Base-by-base conservation (phyloP, 2,888 invertebrate species). In the Crematogaster levior region DNA sequence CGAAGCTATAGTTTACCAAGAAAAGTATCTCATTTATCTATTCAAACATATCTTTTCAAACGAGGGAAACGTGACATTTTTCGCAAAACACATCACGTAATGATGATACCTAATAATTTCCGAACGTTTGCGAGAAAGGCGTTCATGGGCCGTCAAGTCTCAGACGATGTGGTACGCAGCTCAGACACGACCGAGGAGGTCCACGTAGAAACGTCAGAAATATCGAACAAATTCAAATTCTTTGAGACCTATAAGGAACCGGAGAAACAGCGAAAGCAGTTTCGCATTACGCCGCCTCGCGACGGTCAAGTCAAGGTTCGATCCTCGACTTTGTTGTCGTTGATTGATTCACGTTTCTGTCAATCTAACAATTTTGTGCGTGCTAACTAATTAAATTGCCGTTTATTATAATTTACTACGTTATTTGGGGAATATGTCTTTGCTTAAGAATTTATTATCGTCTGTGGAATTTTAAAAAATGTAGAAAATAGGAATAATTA, bases 201-300 rank as follows among this genome's bases (percentile, higher is more conserved):
- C 30, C 96, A 96, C 92, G 96, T 98, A 81, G 96, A 97, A 94
- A 98, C 98, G 0, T 96, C 97, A 0, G 98, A 98, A 94, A 97
- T 98, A 90, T 96, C 97, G 80, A 97, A 97, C 93, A 96, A 97
- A 91, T 98, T 98, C 96, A 97, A 97, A 95, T 98, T 98, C 96
- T 98, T 98, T 95, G 98, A 98, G 96, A 97, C 97, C 0, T 98
- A 97, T 95, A 96, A 96, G 92, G 97, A 97, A 70, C 96, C 97
- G 89, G 96, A 96, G 90, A 95, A 95, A 92, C 95, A 96, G 88
- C 96, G 96, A 91, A 97, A 96, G 94, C 96, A 96, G 94, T 98
- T 98, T 95, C 96, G 98, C 90, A 98, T 98, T 95, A 98, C 98
- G 53, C 98, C 98, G 84, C 98, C 98, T 1, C 95, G 98, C 87